phyloP scores from a whole-genome alignment of 2,113 vertebrate species.

The Egretta garzetta region DNA sequence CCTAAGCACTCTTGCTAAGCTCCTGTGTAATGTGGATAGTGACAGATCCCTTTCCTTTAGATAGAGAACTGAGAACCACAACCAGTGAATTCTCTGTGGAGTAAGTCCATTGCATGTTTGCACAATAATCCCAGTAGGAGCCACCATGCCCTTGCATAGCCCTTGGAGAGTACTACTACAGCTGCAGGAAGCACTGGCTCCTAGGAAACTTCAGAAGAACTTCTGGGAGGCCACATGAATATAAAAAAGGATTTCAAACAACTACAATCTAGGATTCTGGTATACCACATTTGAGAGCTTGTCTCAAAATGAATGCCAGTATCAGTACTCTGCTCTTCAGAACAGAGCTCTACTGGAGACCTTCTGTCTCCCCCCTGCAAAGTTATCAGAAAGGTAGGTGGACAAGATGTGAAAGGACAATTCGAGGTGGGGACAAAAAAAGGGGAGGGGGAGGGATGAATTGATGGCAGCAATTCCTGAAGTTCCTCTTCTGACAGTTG shows the following conservation, averaged over 20 bases:
- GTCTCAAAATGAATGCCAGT: neutral
- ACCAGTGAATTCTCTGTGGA: neutral
- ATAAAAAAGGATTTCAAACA: neutral
- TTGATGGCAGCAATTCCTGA: neutral
- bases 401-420: neutral
- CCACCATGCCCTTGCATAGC: neutral
- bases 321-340: neutral
- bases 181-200: neutral
- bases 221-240: neutral
- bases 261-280: neutral
- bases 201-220: neutral
- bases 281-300: neutral
- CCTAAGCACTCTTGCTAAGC: neutral
- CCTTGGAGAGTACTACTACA: neutral
- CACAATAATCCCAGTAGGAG: neutral
- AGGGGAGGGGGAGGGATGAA: neutral
- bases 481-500: neutral
- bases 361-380: rapidly evolving
- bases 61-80: neutral
- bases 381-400: neutral
- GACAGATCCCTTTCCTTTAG: neutral
- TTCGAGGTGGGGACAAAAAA: neutral
- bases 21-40: neutral
- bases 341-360: neutral
- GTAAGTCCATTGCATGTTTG: neutral